These are phyloP conservation scores for Hydroisotoma schaefferi DNA, from an alignment of 2,888 invertebrate species.

Conservation along the genomic window DNA sequence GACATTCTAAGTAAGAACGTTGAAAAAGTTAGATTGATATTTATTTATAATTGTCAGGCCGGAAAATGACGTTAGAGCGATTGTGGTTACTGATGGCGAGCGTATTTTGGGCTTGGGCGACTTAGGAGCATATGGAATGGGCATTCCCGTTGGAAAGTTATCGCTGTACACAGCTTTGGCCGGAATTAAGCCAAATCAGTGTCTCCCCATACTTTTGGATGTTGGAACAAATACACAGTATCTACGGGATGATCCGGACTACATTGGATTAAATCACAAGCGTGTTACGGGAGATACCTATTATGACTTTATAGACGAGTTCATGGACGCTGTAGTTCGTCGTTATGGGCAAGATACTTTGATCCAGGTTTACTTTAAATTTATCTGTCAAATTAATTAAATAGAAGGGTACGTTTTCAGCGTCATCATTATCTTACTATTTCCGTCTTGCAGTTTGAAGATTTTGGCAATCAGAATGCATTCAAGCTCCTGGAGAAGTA, in stretches of 20 bases:
- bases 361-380: too few species aligned
- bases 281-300: conserved; percentile 79
- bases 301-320: conserved; percentile 93
- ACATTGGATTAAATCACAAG: conserved; percentile 85
- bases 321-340: conserved; percentile 85
- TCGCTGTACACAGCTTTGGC: conserved; percentile 95
- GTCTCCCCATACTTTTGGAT: conserved; percentile 89
- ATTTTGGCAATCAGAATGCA: conserved; percentile 96
- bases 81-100: conserved; percentile 97
- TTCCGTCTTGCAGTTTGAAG: conserved; percentile 85
- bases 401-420: too few species aligned
- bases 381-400: too few species aligned
- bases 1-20: not conserved
- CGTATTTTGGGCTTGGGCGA: conserved; percentile 96
- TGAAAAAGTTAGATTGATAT: not conserved
- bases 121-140: conserved; percentile 96
- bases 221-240: conserved; percentile 84
- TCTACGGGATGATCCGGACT: conserved; percentile 86
- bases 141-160: conserved; percentile 96
- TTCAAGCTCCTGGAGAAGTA: conserved; percentile 89
- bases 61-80: conserved; percentile 77
- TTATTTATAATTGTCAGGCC: conserved; percentile 61
- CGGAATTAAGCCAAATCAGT: conserved; percentile 92
- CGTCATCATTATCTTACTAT: too few species aligned
- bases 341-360: conserved; percentile 81